Evolutionary conservation across 2,888 invertebrate species (phyloP), one percentile per base, ranked within the genome.

Genomic region (Scelioninae gen. 1): DNA sequence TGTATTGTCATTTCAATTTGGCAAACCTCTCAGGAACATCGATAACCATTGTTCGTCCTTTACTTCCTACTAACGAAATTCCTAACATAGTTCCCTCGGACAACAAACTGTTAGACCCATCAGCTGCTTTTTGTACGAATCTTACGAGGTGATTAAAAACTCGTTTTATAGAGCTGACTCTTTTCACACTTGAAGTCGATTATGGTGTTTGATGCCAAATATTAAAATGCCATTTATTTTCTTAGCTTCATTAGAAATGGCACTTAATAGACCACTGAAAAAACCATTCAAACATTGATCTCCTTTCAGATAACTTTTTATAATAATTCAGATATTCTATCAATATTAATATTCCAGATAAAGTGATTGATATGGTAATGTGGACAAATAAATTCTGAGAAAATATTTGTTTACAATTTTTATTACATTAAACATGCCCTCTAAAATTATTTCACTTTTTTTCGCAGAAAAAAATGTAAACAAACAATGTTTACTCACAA

Each of bases 1-100:
- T 55, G 53, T 56, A 74, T 66, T 66, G 79, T 80, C 68, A 53
- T 62, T 80, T 74, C 68, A 80, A 80, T 80, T 80, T 80, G 80
- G 80, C 80, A 74, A 80, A 80, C 62, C 68, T 68, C 68, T 79
- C 34, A 9, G 43, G 34, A 79, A 66, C 66, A 60, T 72, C 66
- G 53, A 55, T 80, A 62, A 45, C 72, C 34, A 60, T 74, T 74
- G 72, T 72, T 74, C 68, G 62, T 40, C 15, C 66, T 38, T 53
- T 32, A 55, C 49, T 69, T 71, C 68, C 63, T 69, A 5, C 56
- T 63, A 34, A 60, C 69, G 68, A 47, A 69, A 78, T 78, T 69
- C 63, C 63, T 63, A 55, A 38, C 77, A 69, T 62, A 53, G 49
- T 55, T 69, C 32, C 29, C 23, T 34, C 31, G 47, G 45, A 16